phyloP scores from a whole-genome alignment of 2,888 invertebrate species.

The Caenorhabditis sp. region DNA sequence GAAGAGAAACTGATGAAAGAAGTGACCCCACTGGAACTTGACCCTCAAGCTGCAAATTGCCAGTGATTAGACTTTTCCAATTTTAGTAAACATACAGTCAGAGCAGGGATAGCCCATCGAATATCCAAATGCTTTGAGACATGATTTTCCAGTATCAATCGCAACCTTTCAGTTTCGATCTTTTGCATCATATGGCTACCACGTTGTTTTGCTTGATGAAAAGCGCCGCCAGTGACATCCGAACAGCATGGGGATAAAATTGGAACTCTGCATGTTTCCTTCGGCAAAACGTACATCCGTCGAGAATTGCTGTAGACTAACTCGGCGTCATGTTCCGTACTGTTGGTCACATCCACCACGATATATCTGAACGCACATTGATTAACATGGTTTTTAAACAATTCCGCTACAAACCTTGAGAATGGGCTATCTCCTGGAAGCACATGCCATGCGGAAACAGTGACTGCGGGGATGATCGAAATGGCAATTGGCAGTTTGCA shows the following conservation, averaged over 20 bases:
- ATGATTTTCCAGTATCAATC: constrained; percentile 77
- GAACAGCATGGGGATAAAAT: constrained; percentile 82
- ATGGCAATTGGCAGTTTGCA: constrained; percentile 78
- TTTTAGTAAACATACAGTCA: constrained; percentile 72
- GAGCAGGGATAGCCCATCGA: constrained; percentile 77
- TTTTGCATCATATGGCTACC: constrained; percentile 82
- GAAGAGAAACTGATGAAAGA: constrained; percentile 79
- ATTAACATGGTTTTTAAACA: background rate
- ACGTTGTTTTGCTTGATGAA: constrained; percentile 77
- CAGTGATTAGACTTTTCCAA: background rate
- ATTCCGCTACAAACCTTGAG: constrained; percentile 57
- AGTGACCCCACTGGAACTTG: constrained; percentile 81
- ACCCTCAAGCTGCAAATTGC: constrained; percentile 74
- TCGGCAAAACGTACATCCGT: constrained; percentile 78
- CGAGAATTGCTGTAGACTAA: constrained; percentile 76
- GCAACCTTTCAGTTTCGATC: constrained; percentile 75
- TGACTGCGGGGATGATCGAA: constrained; percentile 81
- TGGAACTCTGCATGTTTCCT: constrained; percentile 82
- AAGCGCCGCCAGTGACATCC: constrained; percentile 78
- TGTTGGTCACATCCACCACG: constrained; percentile 81
- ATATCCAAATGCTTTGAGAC: constrained; percentile 81
- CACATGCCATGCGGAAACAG: constrained; percentile 81
- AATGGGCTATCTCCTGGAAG: constrained; percentile 77
- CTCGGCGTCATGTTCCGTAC: constrained; percentile 81
- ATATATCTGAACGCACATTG: constrained; percentile 72